These are phyloP conservation scores for Python bivittatus DNA, from an alignment of 2,113 vertebrate genomes.

Conservation along the genomic window DNA sequence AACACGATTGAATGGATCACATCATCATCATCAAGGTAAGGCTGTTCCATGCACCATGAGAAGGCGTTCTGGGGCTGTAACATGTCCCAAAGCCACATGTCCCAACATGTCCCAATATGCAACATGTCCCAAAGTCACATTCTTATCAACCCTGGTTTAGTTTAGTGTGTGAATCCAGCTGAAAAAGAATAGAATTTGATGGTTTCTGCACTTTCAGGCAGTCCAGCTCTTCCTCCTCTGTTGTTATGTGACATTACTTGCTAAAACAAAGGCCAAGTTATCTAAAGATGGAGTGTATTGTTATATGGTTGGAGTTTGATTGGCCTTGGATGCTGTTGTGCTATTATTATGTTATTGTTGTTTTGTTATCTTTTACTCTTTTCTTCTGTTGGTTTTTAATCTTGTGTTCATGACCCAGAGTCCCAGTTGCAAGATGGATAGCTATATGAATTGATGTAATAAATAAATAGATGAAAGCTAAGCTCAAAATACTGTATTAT, in stretches of 20 bases:
- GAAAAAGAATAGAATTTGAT: background rate
- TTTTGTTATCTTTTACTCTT: background rate
- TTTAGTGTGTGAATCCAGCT: background rate
- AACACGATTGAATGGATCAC: too few relatives aligned
- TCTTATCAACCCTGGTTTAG: background rate
- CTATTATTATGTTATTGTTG: background rate
- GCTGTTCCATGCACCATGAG: too few relatives aligned
- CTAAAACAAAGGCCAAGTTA: background rate
- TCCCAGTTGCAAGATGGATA: background rate
- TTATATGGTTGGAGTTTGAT: background rate
- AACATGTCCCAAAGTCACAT: background rate
- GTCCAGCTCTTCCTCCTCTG: background rate
- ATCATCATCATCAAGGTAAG: too few relatives aligned
- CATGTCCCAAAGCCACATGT: background rate
- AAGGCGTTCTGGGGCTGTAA: too few relatives aligned
- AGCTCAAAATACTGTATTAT: background rate
- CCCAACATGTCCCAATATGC: background rate
- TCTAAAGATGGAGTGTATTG: background rate
- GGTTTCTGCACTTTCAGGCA: background rate
- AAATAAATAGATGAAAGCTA: background rate
- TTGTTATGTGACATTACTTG: background rate
- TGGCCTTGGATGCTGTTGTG: background rate
- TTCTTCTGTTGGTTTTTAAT: background rate
- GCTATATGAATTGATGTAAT: background rate
- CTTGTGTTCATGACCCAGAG: background rate